Percentiles rank a stretch among this genome's conserved stretches.
These are phyloP conservation scores for Sussaba pulchella DNA, from an alignment of 2,888 invertebrate genomes.

Conservation along the genomic window DNA sequence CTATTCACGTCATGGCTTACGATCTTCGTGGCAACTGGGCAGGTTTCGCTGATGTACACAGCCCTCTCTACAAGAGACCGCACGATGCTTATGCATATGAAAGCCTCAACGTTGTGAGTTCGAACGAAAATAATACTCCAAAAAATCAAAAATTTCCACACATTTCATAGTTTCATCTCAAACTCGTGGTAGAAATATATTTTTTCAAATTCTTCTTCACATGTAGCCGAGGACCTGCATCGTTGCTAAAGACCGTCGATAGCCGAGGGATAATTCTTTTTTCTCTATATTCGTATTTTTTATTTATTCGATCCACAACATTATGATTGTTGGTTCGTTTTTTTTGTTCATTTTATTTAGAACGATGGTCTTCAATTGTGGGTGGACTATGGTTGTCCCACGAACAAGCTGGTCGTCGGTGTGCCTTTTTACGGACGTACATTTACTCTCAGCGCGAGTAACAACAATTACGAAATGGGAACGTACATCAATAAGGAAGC, in stretches of 20 bases:
- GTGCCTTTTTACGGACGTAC: slow-evolving; percentile 96
- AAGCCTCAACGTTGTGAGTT: slow-evolving; percentile 94
- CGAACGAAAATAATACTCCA: too few relatives aligned
- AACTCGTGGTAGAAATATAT: too few relatives aligned
- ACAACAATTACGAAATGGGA: slow-evolving; percentile 93
- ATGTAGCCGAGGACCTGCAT: too few relatives aligned
- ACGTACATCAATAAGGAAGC: slow-evolving; percentile 96
- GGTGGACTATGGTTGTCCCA: slow-evolving; percentile 95
- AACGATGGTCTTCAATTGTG: slow-evolving; percentile 94
- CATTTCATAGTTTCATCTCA: too few relatives aligned
- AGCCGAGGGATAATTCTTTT: too few relatives aligned
- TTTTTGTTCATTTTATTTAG: slow-evolving; percentile 86
- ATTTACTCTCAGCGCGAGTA: slow-evolving; percentile 92
- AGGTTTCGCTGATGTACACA: slow-evolving; percentile 95
- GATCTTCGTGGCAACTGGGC: slow-evolving; percentile 96
- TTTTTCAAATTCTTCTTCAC: too few relatives aligned
- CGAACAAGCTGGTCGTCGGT: slow-evolving; percentile 94
- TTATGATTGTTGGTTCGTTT: slow-evolving; percentile 86
- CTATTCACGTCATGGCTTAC: slow-evolving; percentile 94
- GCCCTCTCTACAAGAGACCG: slow-evolving; percentile 93
- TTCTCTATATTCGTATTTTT: too few relatives aligned
- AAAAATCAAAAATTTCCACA: too few relatives aligned
- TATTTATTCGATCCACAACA: too few relatives aligned
- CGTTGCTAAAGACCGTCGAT: too few relatives aligned
- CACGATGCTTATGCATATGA: slow-evolving; percentile 96